A percentile compares a stretch with the other conserved stretches of the same genome.
These are phyloP conservation scores for Calliphora vicina DNA, from an alignment of 1,140 invertebrate genomes.

Conservation along the genomic window DNA sequence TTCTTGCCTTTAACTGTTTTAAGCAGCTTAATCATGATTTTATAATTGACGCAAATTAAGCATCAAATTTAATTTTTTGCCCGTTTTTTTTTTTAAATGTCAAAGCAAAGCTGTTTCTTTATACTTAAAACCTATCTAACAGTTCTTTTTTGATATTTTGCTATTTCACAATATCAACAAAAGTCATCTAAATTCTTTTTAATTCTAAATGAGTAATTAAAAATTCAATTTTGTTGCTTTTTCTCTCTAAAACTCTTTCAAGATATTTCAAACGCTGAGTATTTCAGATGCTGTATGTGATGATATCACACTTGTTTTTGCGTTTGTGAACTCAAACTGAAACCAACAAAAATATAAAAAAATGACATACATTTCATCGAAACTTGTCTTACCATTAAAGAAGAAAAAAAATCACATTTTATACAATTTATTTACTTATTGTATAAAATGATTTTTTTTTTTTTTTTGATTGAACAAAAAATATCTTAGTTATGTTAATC, in stretches of 20 bases:
- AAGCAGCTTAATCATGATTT: not conserved
- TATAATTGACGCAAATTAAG: not conserved
- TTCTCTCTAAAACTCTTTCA: not conserved
- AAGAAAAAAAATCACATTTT: not conserved
- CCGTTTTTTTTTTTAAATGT: not conserved
- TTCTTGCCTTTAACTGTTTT: not conserved
- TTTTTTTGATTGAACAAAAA: too few relatives aligned
- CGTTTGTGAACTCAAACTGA: not conserved
- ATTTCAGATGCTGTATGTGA: too few relatives aligned
- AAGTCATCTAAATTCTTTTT: not conserved
- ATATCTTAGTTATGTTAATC: not conserved
- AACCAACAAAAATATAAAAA: not conserved
- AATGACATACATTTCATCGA: not conserved
- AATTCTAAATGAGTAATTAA: conserved; percentile 1
- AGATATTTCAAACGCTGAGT: not conserved
- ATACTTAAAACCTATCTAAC: not conserved
- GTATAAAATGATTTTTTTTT: not conserved
- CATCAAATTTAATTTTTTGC: not conserved
- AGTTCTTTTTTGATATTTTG: not conserved
- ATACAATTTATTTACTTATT: not conserved
- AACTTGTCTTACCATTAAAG: conserved; percentile 7
- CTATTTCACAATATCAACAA: not conserved
- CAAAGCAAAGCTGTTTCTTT: not conserved
- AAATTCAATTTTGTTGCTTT: not conserved
- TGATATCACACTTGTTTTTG: conserved; percentile 5